A percentile compares a stretch with the other conserved stretches of the same genome.
phyloP scores from a whole-genome alignment of 2,113 vertebrate genomes.

The Ameiurus melas region DNA sequence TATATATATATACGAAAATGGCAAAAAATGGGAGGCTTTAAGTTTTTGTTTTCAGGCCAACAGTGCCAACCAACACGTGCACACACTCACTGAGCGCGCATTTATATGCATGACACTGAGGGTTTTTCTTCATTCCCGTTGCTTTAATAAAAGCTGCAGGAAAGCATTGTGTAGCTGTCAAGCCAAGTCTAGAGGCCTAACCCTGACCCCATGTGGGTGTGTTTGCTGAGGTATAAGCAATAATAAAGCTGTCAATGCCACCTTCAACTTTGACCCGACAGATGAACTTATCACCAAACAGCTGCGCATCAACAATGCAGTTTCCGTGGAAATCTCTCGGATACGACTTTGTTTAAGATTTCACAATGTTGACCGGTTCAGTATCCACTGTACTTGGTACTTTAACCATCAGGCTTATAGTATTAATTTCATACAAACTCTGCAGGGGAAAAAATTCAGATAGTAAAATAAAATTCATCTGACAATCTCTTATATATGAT shows the following conservation, averaged over 20 bases:
- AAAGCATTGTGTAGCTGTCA: constrained; percentile 53
- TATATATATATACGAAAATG: background rate
- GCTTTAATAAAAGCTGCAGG: constrained; percentile 48
- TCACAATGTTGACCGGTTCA: background rate
- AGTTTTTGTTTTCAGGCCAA: background rate
- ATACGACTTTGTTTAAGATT: background rate
- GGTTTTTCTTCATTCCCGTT: constrained; percentile 29
- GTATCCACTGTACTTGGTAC: background rate
- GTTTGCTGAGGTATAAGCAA: constrained; percentile 20
- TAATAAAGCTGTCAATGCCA: constrained; percentile 49
- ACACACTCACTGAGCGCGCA: background rate
- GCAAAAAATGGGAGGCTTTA: background rate
- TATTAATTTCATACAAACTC: background rate
- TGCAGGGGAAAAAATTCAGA: background rate
- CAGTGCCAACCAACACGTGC: background rate
- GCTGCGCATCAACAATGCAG: constrained; percentile 13
- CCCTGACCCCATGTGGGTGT: constrained; percentile 43
- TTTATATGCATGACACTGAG: constrained; percentile 24
- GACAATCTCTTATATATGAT: background rate
- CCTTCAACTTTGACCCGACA: constrained; percentile 43
- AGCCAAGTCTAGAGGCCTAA: constrained; percentile 40
- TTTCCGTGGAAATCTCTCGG: background rate
- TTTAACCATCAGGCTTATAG: background rate
- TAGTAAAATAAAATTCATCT: background rate
- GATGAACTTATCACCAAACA: constrained; percentile 31